Base-by-base conservation (phyloP, 2,113 vertebrate genomes). In the Channa maculata region DNA sequence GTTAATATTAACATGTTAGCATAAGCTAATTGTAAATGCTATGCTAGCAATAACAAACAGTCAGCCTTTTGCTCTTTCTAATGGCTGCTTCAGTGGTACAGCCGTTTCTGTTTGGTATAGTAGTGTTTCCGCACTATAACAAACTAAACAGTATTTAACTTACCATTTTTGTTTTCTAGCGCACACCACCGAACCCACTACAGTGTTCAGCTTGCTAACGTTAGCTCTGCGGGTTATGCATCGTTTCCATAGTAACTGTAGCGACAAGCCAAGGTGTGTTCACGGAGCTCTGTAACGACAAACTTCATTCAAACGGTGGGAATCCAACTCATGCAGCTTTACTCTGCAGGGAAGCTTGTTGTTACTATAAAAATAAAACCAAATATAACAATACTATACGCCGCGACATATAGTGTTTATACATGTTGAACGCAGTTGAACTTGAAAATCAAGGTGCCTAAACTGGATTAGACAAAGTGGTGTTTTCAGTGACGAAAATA, bases 211-310 rank as follows among this genome's bases (percentile, higher is more conserved):
- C 5, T 54, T 50, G 49, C 36, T 49, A 34, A 15, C n/a, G 3
- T 83, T 61, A 75, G 48, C 77, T 64, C 1, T 13, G 9, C 8
- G 15, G 8, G 57, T 5, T 41, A 4, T 11, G 33, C 15, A 48
- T 43, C 8, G 89, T 92, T 88, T 73, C 85, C 86, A 91, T 91
- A 80, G 91, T 44, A 86, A 92, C 86, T 39, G 39, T 6, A 4
- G 39, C 15, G 63, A 50, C 66, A 68, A 66, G 13, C 4, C 0
- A 12, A 15, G 87, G 43, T 57, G 86, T 84, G 48, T 89, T 92
- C 83, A 87, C 0, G 45, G 11, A 10, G 9, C 9, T 4, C 14
- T n/a, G 46, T 64, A 15, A 50, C 59, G 4, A 4, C 34, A 11
- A 37, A 1, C 52, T 45, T 3, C 5, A 6, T 45, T 12, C 8